Base-by-base conservation (phyloP, 2,888 invertebrate species). In the Boloria euphrosyne region DNA sequence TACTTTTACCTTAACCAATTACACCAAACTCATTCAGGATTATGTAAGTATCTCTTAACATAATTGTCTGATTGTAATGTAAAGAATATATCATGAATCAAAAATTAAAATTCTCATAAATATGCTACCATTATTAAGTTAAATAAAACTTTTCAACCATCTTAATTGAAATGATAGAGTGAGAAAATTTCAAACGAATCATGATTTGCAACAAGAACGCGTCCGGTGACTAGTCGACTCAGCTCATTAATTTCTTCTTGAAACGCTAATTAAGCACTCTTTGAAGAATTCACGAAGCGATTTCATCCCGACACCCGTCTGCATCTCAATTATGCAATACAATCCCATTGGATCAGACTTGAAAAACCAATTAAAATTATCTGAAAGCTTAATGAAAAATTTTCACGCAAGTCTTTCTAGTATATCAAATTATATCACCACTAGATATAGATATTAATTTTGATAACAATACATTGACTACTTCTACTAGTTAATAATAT, bases 191-290 rank as follows among this genome's bases (percentile, higher is more conserved):
- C 17, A 51, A 54, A 61, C 43, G 54, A 62, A 62, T 66, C 54
- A 55, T n/a, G 60, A 65, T 59, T 59, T 18, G 52, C 43, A 58
- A 67, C 66, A 50, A 17, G 49, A 49, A 49, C 57, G 18, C 51
- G 55, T 52, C 57, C 57, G 60, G 60, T 60, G 61, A 68, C 61
- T 59, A 55, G 65, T 65, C 67, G 67, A 67, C 62, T 70, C 65
- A 80, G 80, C 81, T 86, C 84, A 86, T 87, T 85, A 88, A 83
- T 79, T 82, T 82, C 81, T 81, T 79, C 83, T 81, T 78, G 80
- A 82, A 83, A 80, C 80, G 78, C 83, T 84, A 86, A 87, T 88
- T 84, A 87, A 85, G 82, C 75, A 77, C 78, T 79, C 80, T 83
- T 83, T 86, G 80, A 86, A 86, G 84, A 81, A 84, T 87, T 86